phyloP scores from a whole-genome alignment of 1,140 invertebrate species.

The Plutomurus gul region DNA sequence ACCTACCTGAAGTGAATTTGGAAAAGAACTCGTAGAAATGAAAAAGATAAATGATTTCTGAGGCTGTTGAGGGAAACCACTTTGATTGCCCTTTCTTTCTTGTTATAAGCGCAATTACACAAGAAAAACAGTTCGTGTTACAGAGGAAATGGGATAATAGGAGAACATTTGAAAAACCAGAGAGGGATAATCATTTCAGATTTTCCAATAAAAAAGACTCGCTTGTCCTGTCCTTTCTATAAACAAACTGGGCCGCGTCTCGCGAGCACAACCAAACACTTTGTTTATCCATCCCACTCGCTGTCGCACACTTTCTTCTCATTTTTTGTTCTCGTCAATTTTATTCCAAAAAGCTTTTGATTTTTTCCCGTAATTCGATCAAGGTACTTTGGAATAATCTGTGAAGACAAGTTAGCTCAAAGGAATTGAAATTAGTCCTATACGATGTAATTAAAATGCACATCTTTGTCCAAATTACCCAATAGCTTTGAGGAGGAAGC shows the following conservation, averaged over 20 bases:
- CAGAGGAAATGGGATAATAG: slow-evolving; percentile 21
- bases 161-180: not conserved
- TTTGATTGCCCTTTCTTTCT: slow-evolving; percentile 42
- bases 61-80: slow-evolving; percentile 42
- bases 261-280: not conserved
- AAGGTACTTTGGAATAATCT: not conserved
- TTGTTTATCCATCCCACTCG: not conserved
- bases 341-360: not conserved
- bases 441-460: not conserved
- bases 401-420: not conserved
- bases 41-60: slow-evolving; percentile 36
- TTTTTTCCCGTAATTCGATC: not conserved
- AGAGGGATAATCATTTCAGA: slow-evolving; percentile 11
- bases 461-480: not conserved
- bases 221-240: not conserved
- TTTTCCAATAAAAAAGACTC: slow-evolving; percentile 4
- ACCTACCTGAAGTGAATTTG: slow-evolving; percentile 26
- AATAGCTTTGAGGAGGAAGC: not conserved
- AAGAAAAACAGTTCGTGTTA: slow-evolving; percentile 24
- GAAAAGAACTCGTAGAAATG: not conserved
- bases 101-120: slow-evolving; percentile 21
- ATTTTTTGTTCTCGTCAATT: not conserved
- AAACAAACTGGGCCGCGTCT: not conserved
- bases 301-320: not conserved
- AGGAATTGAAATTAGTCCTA: not conserved